Evolutionary conservation across 2,797 vertebrate species (phyloP).

Genomic region (Eospalax fontanierii): DNA sequence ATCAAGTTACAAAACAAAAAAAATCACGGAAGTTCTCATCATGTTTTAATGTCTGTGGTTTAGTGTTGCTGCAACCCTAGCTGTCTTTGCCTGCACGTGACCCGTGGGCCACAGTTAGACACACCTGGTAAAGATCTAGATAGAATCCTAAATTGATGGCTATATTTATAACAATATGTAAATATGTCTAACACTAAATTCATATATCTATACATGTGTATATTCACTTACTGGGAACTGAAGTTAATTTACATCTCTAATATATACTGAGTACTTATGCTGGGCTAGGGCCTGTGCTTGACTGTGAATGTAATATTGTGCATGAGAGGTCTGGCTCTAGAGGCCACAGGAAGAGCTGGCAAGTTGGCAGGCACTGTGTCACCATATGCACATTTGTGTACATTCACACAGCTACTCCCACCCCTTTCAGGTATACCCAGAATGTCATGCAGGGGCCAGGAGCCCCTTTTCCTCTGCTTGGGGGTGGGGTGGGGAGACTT

Average conservation of each 20-base stretch:
- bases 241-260: background rate
- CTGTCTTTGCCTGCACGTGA: background rate
- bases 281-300: background rate
- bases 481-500: background rate
- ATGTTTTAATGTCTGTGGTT: background rate
- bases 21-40: background rate
- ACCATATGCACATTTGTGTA: accelerated
- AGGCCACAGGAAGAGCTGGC: background rate
- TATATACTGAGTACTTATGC: background rate
- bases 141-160: background rate
- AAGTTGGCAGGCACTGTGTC: background rate
- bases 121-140: background rate
- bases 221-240: background rate
- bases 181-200: background rate
- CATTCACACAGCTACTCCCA: no score
- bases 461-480: background rate
- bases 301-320: background rate
- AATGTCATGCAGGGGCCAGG: accelerated
- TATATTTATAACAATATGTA: background rate
- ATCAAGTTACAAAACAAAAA: background rate
- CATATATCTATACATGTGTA: background rate
- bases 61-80: background rate
- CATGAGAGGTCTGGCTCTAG: background rate
- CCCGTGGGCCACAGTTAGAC: background rate
- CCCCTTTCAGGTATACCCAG: background rate